Evolutionary conservation across 2,113 vertebrate species (phyloP).

Genomic region (Scophthalmus maximus): DNA sequence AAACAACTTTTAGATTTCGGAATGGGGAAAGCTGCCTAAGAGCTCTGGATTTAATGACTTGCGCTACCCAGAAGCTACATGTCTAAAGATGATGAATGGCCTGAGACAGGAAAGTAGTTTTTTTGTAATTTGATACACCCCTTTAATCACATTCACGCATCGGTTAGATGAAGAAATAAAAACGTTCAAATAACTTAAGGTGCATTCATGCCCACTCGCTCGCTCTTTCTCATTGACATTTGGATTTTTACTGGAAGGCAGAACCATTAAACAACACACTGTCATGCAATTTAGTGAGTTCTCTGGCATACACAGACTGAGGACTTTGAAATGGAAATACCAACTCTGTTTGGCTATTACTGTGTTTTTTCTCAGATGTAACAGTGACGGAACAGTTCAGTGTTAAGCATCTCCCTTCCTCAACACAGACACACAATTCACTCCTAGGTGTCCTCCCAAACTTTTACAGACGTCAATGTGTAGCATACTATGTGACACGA

Average conservation of each 20-base stretch:
- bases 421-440: neutral
- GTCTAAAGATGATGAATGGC: conserved; percentile 75
- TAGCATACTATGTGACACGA: neutral
- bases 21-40: conserved; percentile 60
- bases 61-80: conserved; percentile 66
- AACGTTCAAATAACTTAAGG: conserved; percentile 62
- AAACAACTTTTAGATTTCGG: conserved; percentile 59
- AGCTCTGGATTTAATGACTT: conserved; percentile 74
- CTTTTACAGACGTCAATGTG: conserved; percentile 5
- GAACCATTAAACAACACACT: conserved; percentile 36
- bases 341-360: neutral
- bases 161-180: conserved; percentile 63
- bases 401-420: neutral
- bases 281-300: conserved; percentile 32
- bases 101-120: conserved; percentile 63
- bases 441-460: conserved; percentile 3
- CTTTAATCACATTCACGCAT: conserved; percentile 71
- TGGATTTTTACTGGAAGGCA: conserved; percentile 33
- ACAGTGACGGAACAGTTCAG: neutral
- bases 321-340: conserved; percentile 25
- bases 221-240: conserved; percentile 36
- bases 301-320: conserved; percentile 16
- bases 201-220: conserved; percentile 29
- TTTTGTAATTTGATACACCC: conserved; percentile 61
- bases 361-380: neutral